Evolutionary conservation across 2,888 invertebrate species (phyloP), one percentile per base, ranked within the genome.

Genomic region (Athalia circularis): DNA sequence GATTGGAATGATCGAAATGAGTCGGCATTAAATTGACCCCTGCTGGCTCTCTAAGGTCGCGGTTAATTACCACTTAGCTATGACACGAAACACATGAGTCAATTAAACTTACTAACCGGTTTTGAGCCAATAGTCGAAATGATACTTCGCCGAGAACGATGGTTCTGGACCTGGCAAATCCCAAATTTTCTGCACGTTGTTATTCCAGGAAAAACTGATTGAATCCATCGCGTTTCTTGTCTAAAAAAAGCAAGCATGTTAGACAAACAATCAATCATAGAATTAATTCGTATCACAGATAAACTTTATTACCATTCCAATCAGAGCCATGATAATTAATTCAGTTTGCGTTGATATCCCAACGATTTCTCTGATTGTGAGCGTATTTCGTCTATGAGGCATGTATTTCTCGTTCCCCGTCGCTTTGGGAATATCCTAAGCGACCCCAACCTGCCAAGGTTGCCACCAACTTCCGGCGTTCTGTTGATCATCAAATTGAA

Each of bases 321-420:
- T 62, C 4, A 85, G 70, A 78, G 85, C 87, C 86, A 88, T 88
- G 74, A 87, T 85, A 61, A 88, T 74, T 48, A 89, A 81, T 83
- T 89, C 87, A 4, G 85, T 85, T 76, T 86, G 85, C 74, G 86
- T 83, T 9, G 85, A 82, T 59, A 86, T 68, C 65, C 85, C 86
- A 59, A 84, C 50, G 50, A 50, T 45, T 29, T 72, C 47, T 68
- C 72, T 47, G 15, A 72, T 57, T n/a, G n/a, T n/a, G n/a, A n/a
- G n/a, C n/a, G 43, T 43, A 50, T 29, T 29, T 29, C 48, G 48
- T 64, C 75, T 59, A 5, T 54, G 15, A 61, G 75, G 75, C 75
- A 75, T 75, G 75, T 75, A 52, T 59, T 9, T 59, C 72, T n/a
- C 47, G 72, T 57, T 45, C 5, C 15, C 8, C 59, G 47, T 7